Base-by-base conservation (phyloP, 2,888 invertebrate species). In the Euclidia mi region DNA sequence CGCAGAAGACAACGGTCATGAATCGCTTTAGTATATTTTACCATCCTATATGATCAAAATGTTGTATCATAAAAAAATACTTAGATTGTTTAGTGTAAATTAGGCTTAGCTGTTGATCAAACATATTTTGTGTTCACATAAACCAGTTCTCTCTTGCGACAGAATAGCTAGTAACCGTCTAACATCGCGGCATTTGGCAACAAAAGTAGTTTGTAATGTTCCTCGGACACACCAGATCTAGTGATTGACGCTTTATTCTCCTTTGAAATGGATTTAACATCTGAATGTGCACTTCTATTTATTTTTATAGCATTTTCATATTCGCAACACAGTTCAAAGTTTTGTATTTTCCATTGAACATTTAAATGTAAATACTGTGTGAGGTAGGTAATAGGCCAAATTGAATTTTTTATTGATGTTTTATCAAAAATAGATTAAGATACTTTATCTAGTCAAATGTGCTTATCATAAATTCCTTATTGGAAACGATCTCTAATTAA, bases 381-480 rank as follows among this genome's bases (percentile, higher is more conserved):
- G 51, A 46, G 50, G 46, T 62, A 52, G 48, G n/a, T 45, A 25
- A 56, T 60, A 58, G 41, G 55, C 59, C 52, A 66, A 72, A 66
- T 48, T 44, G 46, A 60, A 28, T 38, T 66, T 69, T 69, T 51
- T 57, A 68, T 58, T 58, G 49, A 65, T 49, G 52, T 60, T 70
- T 74, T 71, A 65, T 57, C 38, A 53, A 40, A 56, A 38, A 44
- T 60, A 62, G 49, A 49, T 47, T 61, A 63, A 56, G 65, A 53
- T 43, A 51, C 53, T 58, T 52, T 66, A 71, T 72, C 78, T 81
- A 81, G 81, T 81, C 81, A 77, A 78, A 80, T 71, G 58, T 72
- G 65, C 60, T 60, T 56, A 63, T 32, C 48, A 60, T 60, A 63
- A 48, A 64, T 76, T 79, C 68, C 64, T 64, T 72, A 60, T 62